Conservation (phyloP, 2,113 vertebrate genomes). For the Hippoglossus stenolepis region DNA sequence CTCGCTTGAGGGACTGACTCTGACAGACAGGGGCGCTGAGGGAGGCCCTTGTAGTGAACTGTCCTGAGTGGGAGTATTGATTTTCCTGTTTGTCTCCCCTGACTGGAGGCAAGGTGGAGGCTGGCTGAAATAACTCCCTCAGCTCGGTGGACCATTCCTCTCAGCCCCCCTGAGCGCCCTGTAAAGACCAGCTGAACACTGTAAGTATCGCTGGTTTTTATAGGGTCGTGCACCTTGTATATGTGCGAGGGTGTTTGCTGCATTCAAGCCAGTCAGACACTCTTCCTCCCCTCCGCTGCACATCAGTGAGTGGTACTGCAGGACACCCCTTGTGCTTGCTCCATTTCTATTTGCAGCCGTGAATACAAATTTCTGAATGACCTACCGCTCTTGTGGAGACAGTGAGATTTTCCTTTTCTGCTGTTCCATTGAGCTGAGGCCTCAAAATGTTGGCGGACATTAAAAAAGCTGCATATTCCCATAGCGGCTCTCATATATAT, state of each 20-base stretch:
- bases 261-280: constrained; percentile 28
- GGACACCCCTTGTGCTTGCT: constrained; percentile 60
- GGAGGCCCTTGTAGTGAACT: constrained; percentile 77
- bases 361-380: constrained; percentile 71
- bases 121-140: constrained; percentile 68
- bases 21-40: constrained; percentile 75
- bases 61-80: constrained; percentile 79
- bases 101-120: constrained; percentile 59
- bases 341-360: constrained; percentile 65
- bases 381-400: constrained; percentile 52
- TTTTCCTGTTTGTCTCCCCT: constrained; percentile 75
- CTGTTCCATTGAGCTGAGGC: constrained; percentile 37
- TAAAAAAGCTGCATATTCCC: constrained; percentile 63
- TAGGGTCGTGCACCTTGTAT: background rate
- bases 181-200: constrained; percentile 42
- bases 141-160: constrained; percentile 41
- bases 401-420: constrained; percentile 43
- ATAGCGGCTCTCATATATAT: background rate
- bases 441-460: constrained; percentile 52
- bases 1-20: constrained; percentile 67
- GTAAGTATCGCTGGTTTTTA: background rate
- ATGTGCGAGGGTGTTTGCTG: constrained; percentile 39
- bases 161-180: constrained; percentile 13
- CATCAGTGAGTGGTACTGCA: constrained; percentile 65
- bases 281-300: constrained; percentile 53